Evolutionary conservation across 2,113 vertebrate species (phyloP).

Genomic region (Rana temporaria): DNA sequence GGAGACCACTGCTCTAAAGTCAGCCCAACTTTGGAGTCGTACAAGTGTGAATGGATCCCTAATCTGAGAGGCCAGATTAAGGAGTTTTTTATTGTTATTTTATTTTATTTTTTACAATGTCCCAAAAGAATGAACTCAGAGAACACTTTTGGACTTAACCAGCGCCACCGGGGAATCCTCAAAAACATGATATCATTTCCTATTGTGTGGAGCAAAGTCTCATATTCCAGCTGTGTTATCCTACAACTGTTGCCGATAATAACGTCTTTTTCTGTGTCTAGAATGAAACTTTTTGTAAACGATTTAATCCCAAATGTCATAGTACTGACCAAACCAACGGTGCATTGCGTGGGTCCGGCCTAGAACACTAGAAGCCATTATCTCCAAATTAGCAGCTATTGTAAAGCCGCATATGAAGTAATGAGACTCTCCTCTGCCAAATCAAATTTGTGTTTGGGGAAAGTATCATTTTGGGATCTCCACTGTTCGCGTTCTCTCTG

Average conservation of each 20-base stretch:
- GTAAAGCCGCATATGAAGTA: constrained; percentile 57
- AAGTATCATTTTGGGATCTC: constrained; percentile 51
- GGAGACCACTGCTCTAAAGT: no score
- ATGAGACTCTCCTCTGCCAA: constrained; percentile 40
- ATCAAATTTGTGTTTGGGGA: constrained; percentile 43
- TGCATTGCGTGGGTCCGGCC: constrained; percentile 1
- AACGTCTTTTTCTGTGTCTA: constrained; percentile 27
- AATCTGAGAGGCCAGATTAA: no score
- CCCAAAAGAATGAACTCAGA: constrained; percentile 1
- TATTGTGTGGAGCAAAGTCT: constrained; percentile 6
- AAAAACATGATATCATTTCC: constrained; percentile 21
- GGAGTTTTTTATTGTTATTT: neutral
- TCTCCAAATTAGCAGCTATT: constrained; percentile 49
- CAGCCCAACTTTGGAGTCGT: no score
- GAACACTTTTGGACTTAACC: constrained; percentile 9
- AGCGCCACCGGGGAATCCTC: constrained; percentile 8
- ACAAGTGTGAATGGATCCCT: no score
- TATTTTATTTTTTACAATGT: neutral
- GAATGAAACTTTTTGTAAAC: constrained; percentile 31
- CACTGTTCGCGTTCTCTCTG: constrained; percentile 44
- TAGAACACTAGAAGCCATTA: constrained; percentile 33
- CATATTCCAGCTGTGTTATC: constrained; percentile 28
- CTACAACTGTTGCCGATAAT: constrained; percentile 6
- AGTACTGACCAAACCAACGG: constrained; percentile 17
- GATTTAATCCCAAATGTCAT: constrained; percentile 44